phyloP scores from a whole-genome alignment of 2,113 vertebrate genomes.

The Gnathonemus echidnorhynchus region DNA sequence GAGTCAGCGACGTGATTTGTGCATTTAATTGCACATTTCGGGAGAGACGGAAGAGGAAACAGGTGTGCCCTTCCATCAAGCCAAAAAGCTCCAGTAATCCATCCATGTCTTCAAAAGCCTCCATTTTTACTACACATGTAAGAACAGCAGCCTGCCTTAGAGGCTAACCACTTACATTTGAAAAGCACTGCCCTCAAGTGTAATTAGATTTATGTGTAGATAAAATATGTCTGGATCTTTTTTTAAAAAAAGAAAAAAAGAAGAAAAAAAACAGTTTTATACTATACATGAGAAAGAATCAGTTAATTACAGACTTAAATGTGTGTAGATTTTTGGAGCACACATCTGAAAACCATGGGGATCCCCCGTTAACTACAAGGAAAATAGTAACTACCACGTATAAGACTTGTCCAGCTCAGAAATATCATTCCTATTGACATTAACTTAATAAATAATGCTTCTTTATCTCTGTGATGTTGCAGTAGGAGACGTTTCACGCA shows the following conservation, averaged over 20 bases:
- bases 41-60: neutral
- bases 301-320: neutral
- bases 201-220: neutral
- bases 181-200: neutral
- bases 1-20: slow-evolving; percentile 14
- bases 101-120: neutral
- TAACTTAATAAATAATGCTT: neutral
- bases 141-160: neutral
- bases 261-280: neutral
- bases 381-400: neutral
- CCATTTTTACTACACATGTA: neutral
- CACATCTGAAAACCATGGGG: neutral
- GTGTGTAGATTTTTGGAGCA: neutral
- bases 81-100: neutral
- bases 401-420: neutral
- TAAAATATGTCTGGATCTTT: neutral
- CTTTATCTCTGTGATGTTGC: neutral
- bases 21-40: slow-evolving; percentile 2
- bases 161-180: neutral
- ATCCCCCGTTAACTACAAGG: neutral
- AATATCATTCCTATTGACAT: neutral
- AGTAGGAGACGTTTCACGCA: neutral
- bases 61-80: neutral
- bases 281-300: neutral
- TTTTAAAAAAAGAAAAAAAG: neutral